These are phyloP conservation scores for Adoxophyes honmai DNA, from an alignment of 1,140 invertebrate genomes.

Conservation along the genomic window DNA sequence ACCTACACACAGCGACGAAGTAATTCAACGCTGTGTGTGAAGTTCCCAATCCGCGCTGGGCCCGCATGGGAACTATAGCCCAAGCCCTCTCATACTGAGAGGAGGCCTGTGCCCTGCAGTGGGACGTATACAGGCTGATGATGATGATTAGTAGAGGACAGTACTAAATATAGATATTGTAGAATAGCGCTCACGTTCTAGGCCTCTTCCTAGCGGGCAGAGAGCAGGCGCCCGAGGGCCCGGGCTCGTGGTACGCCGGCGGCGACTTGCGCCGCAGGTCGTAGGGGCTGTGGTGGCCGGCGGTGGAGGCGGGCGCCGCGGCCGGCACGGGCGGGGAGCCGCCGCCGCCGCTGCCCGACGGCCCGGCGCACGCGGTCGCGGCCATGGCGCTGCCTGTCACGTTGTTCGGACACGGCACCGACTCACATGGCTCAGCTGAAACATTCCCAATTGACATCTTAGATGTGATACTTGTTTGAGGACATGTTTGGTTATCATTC, in stretches of 20 bases:
- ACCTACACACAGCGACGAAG: too few species aligned
- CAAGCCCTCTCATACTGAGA: too few species aligned
- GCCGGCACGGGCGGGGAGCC: conserved; percentile 60
- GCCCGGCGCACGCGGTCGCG: conserved; percentile 61
- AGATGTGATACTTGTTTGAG: too few species aligned
- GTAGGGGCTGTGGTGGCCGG: conserved; percentile 89
- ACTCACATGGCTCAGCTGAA: conserved; percentile 85
- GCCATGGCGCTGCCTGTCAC: conserved; percentile 77
- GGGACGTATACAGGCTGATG: too few species aligned
- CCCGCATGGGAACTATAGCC: too few species aligned
- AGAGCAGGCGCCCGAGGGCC: conserved; percentile 80
- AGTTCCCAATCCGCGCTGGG: too few species aligned
- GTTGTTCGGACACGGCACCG: conserved; percentile 83
- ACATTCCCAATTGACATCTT: too few species aligned
- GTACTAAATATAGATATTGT: conserved; percentile 1
- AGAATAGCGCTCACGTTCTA: conserved; percentile 79
- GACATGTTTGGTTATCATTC: too few species aligned
- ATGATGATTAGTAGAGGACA: too few species aligned
- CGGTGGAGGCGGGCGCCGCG: conserved; percentile 66
- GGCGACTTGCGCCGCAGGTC: conserved; percentile 90
- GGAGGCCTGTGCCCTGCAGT: too few species aligned
- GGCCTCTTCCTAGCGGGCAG: conserved; percentile 89
- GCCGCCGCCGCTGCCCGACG: conserved; percentile 67
- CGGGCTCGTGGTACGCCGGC: conserved; percentile 81
- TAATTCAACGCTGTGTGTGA: too few species aligned